Conservation (phyloP, 1,140 invertebrate species). For the Drosophila ohnishii region DNA sequence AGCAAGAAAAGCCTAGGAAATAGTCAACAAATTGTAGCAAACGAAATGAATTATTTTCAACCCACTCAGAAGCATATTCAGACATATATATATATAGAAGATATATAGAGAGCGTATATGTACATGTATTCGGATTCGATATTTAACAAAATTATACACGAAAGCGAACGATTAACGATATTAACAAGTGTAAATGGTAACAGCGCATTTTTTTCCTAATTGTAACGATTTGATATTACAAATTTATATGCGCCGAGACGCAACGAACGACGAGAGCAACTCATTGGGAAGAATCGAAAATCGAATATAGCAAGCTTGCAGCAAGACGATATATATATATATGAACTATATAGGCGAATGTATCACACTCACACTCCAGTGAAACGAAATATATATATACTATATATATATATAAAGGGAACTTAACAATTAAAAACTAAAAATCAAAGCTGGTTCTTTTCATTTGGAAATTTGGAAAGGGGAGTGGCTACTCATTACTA, state of each 20-base stretch:
- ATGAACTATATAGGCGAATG: constrained; percentile 63
- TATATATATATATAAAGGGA: constrained; percentile 72
- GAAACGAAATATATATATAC: constrained; percentile 48
- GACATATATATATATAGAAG: constrained; percentile 29
- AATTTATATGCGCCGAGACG: constrained; percentile 70
- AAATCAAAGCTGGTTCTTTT: background rate
- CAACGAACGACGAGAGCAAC: constrained; percentile 38
- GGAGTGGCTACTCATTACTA: background rate
- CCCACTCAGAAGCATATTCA: constrained; percentile 24
- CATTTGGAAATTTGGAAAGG: too few species aligned
- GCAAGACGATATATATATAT: constrained; percentile 45
- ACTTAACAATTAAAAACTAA: constrained; percentile 62
- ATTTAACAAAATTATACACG: constrained; percentile 51
- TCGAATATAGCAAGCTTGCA: constrained; percentile 32
- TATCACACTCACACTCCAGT: constrained; percentile 69
- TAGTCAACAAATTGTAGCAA: constrained; percentile 5
- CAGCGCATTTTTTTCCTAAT: constrained; percentile 75
- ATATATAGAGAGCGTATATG: constrained; percentile 49
- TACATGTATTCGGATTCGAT: constrained; percentile 48
- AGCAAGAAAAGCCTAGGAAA: constrained; percentile 1
- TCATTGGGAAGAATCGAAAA: constrained; percentile 32
- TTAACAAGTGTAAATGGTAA: constrained; percentile 56
- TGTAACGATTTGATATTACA: constrained; percentile 79
- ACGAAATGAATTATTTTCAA: background rate
- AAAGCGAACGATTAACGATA: constrained; percentile 25